Evolutionary conservation across 2,888 invertebrate species (phyloP).

Genomic region (Argynnis bischoffii): DNA sequence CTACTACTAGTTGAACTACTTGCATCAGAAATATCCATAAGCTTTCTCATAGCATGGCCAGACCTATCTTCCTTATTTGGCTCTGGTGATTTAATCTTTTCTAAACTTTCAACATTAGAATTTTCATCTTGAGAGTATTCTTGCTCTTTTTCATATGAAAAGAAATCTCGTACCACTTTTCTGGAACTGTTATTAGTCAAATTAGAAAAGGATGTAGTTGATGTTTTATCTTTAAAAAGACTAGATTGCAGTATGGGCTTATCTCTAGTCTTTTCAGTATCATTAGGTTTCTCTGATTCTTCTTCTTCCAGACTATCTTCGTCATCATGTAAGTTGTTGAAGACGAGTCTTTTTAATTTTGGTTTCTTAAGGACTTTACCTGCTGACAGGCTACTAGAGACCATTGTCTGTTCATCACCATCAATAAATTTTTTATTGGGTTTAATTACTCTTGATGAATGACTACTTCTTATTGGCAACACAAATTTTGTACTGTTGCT

Average conservation of each 20-base stretch:
- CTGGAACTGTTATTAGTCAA: conserved; percentile 54
- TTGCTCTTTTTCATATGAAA: conserved; percentile 70
- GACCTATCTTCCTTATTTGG: conserved; percentile 67
- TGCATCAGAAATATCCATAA: conserved; percentile 78
- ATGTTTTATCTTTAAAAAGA: conserved; percentile 74
- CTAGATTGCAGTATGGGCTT: conserved; percentile 60
- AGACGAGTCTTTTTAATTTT: conserved; percentile 73
- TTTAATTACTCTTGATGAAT: conserved; percentile 93
- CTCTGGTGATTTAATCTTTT: conserved; percentile 62
- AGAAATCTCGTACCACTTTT: conserved; percentile 65
- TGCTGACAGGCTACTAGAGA: conserved; percentile 53
- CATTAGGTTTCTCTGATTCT: conserved; percentile 57
- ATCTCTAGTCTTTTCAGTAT: conserved; percentile 62
- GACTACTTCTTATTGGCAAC: conserved; percentile 90
- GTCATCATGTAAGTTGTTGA: conserved; percentile 69
- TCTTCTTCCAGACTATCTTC: conserved; percentile 62
- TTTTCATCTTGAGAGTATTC: conserved; percentile 70
- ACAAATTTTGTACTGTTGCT: conserved; percentile 83
- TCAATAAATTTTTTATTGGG: conserved; percentile 93
- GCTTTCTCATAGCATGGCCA: conserved; percentile 75
- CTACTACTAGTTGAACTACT: conserved; percentile 74
- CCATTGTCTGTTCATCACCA: conserved; percentile 78
- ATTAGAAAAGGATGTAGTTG: conserved; percentile 66
- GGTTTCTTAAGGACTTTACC: conserved; percentile 78
- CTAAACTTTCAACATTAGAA: conserved; percentile 63